phyloP scores from a whole-genome alignment of 2,888 invertebrate species.

The Pecten maximus region DNA sequence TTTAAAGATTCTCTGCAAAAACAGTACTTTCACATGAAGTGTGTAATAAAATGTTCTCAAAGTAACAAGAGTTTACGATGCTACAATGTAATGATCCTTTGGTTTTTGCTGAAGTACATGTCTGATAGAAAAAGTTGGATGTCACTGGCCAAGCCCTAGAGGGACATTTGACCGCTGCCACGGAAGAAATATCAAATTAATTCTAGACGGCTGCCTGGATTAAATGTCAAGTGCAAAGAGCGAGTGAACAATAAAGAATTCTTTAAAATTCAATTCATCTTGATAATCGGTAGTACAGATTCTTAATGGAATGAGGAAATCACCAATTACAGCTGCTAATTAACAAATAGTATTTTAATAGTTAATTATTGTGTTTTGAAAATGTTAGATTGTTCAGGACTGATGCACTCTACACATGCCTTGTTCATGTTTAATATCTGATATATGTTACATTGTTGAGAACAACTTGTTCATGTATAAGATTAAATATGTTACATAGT shows the following conservation, averaged over 20 bases:
- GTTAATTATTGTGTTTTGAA: constrained; percentile 14
- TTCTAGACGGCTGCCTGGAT: constrained; percentile 13
- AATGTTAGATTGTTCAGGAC: neutral
- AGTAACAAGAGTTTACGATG: constrained; percentile 22
- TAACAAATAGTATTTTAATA: constrained; percentile 25
- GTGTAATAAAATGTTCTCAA: neutral
- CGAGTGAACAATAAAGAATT: neutral
- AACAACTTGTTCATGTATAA: no score
- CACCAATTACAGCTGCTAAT: neutral
- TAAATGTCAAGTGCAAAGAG: constrained; percentile 7
- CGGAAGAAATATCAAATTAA: constrained; percentile 23
- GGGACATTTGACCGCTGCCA: neutral
- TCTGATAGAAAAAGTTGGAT: neutral
- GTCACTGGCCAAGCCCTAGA: constrained; percentile 9
- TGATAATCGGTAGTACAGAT: neutral
- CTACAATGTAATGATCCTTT: neutral
- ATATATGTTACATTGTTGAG: no score
- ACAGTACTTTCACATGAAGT: neutral
- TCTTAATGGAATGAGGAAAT: constrained; percentile 4
- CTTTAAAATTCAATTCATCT: constrained; percentile 6
- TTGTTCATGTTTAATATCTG: no score
- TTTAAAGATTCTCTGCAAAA: neutral
- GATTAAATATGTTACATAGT: no score
- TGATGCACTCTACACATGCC: neutral
- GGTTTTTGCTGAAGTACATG: neutral